Conservation (phyloP, 2,888 invertebrate species). For the Steinernema carpocapsae region DNA sequence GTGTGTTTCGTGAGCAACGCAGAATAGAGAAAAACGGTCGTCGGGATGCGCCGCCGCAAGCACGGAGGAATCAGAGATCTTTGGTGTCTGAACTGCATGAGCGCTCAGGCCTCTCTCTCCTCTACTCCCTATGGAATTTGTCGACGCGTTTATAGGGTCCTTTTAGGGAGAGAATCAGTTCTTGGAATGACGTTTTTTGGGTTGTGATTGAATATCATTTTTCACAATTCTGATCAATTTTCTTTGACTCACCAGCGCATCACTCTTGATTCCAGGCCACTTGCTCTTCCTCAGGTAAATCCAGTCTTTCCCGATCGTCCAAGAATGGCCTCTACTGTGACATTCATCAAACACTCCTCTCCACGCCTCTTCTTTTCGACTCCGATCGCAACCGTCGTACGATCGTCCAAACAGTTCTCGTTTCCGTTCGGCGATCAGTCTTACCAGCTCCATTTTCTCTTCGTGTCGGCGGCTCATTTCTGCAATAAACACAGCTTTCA, state of each 20-base stretch:
- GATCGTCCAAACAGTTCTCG: conserved; percentile 30
- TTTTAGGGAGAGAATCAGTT: too few relatives aligned
- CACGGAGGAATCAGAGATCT: too few relatives aligned
- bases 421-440: conserved; percentile 18
- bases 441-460: conserved; percentile 30
- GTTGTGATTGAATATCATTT: neutral
- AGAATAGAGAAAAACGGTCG: too few relatives aligned
- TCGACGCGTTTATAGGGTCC: too few relatives aligned
- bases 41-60: too few relatives aligned
- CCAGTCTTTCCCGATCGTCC: conserved; percentile 31
- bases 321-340: neutral
- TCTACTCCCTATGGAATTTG: too few relatives aligned
- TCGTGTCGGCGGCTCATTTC: conserved; percentile 33
- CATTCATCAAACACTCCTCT: conserved; percentile 16
- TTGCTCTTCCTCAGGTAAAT: conserved; percentile 28
- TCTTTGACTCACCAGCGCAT: conserved; percentile 12
- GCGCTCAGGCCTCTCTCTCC: neutral
- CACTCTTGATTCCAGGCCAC: conserved; percentile 24
- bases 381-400: conserved; percentile 23
- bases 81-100: too few relatives aligned
- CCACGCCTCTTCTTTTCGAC: conserved; percentile 29
- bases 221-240: too few relatives aligned
- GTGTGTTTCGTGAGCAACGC: too few relatives aligned
- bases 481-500: neutral
- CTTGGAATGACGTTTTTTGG: neutral